Conservation (phyloP, 2,888 invertebrate species). For the Tenthredo scrophulariae region DNA sequence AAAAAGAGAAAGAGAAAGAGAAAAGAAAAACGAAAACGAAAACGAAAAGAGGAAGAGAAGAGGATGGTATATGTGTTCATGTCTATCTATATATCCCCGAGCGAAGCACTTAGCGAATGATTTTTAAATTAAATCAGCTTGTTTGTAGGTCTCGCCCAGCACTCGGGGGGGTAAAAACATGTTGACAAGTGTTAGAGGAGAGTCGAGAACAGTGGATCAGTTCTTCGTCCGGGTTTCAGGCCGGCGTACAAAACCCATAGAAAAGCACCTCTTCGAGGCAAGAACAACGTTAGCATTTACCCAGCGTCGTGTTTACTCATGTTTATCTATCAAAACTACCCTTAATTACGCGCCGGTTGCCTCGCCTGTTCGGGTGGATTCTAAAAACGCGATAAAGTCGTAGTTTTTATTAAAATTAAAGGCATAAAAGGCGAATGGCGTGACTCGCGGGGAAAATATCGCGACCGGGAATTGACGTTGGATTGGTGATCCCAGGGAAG, state of each 20-base stretch:
- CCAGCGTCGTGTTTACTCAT: slow-evolving; percentile 3
- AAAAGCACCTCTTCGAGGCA: slow-evolving; percentile 32
- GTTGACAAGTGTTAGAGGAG: slow-evolving; percentile 63
- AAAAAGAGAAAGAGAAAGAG: slow-evolving; percentile 51
- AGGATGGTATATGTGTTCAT: not conserved
- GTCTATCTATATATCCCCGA: not conserved
- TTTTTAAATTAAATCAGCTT: slow-evolving; percentile 73
- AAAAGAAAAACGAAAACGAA: slow-evolving; percentile 39
- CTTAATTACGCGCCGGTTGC: not conserved
- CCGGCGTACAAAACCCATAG: slow-evolving; percentile 39
- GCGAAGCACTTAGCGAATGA: slow-evolving; percentile 73
- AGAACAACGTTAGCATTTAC: slow-evolving; percentile 23
- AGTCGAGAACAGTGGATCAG: slow-evolving; percentile 20
- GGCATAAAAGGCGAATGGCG: not conserved
- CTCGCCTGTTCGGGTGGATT: not conserved
- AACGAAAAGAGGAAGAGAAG: slow-evolving; percentile 33
- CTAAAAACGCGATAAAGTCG: not conserved
- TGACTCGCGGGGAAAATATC: not conserved
- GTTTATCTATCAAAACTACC: slow-evolving; percentile 32
- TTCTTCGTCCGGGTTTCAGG: slow-evolving; percentile 8
- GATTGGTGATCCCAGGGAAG: not conserved
- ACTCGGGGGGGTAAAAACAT: slow-evolving; percentile 59
- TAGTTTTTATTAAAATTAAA: not conserved
- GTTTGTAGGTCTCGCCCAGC: slow-evolving; percentile 57
- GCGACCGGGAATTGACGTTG: not conserved